These are phyloP conservation scores for Cololabis saira DNA, from an alignment of 2,113 vertebrate species.

Conservation along the genomic window DNA sequence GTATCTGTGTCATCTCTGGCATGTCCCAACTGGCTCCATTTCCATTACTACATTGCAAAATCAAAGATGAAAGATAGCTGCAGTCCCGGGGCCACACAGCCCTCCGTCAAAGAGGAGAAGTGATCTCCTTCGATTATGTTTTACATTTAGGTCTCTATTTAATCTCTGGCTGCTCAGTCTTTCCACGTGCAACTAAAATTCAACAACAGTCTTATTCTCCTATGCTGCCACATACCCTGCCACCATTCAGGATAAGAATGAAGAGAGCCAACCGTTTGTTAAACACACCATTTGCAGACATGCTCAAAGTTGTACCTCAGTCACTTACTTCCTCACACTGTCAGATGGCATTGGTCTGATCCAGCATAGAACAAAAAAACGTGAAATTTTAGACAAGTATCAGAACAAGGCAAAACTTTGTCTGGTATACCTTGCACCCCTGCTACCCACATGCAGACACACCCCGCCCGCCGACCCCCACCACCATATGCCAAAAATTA, in stretches of 20 bases:
- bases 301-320: constrained; percentile 39
- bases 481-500: constrained; percentile 84
- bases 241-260: constrained; percentile 43
- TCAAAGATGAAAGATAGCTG: constrained; percentile 58
- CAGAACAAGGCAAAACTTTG: constrained; percentile 82
- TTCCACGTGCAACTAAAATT: constrained; percentile 53
- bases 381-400: constrained; percentile 70
- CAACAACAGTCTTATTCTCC: constrained; percentile 42
- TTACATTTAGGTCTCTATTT: constrained; percentile 43
- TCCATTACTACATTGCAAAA: constrained; percentile 58
- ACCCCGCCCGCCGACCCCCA: constrained; percentile 63
- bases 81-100: constrained; percentile 2
- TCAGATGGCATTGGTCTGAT: constrained; percentile 60
- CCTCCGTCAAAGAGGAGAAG: constrained; percentile 16
- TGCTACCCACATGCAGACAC: constrained; percentile 37
- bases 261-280: constrained; percentile 38
- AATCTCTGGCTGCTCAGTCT: constrained; percentile 37
- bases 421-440: constrained; percentile 51
- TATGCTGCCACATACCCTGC: constrained; percentile 36
- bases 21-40: constrained; percentile 68
- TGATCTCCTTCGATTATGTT: constrained; percentile 41
- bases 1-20: constrained; percentile 75
- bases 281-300: constrained; percentile 52
- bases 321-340: constrained; percentile 34
- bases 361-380: constrained; percentile 68